phyloP scores from a whole-genome alignment of 2,888 invertebrate genomes.

The Endomychus coccineus region DNA sequence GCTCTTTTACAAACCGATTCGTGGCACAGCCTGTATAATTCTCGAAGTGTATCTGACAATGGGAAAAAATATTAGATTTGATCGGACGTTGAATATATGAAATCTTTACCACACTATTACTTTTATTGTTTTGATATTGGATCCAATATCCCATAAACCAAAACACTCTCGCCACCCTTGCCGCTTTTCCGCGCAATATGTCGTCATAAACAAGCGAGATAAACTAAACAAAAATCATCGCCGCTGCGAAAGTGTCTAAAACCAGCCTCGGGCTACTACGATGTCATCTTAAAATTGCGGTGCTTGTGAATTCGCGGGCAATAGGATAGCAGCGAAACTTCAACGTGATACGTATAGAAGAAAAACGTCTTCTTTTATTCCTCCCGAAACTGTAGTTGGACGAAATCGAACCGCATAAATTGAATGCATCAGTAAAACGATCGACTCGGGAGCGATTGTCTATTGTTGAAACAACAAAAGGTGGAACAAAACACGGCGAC shows the following conservation, averaged over 20 bases:
- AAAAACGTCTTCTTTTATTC: slow-evolving; percentile 38
- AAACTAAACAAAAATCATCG: slow-evolving; percentile 35
- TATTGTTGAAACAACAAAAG: slow-evolving; percentile 34
- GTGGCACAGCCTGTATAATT: no score
- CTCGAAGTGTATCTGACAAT: no score
- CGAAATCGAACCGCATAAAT: slow-evolving; percentile 37
- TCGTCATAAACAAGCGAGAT: slow-evolving; percentile 36
- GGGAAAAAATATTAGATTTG: no score
- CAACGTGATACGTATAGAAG: no score
- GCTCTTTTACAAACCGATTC: no score
- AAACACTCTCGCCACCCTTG: no score
- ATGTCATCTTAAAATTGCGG: no score
- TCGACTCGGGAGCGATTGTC: slow-evolving; percentile 40
- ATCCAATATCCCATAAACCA: slow-evolving; percentile 35
- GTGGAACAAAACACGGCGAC: slow-evolving; percentile 39
- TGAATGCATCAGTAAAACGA: slow-evolving; percentile 43
- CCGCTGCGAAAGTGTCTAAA: slow-evolving; percentile 7
- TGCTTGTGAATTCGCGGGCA: no score
- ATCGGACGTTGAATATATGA: no score
- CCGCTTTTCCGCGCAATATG: slow-evolving; percentile 34
- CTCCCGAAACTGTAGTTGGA: slow-evolving; percentile 40
- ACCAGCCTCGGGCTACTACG: slow-evolving; percentile 8
- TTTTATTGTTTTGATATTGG: slow-evolving; percentile 32
- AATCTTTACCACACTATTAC: no score
- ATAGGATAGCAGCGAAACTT: no score